Base-by-base conservation (phyloP, 2,888 invertebrate genomes). In the Marasmarcha lunaedactyla region DNA sequence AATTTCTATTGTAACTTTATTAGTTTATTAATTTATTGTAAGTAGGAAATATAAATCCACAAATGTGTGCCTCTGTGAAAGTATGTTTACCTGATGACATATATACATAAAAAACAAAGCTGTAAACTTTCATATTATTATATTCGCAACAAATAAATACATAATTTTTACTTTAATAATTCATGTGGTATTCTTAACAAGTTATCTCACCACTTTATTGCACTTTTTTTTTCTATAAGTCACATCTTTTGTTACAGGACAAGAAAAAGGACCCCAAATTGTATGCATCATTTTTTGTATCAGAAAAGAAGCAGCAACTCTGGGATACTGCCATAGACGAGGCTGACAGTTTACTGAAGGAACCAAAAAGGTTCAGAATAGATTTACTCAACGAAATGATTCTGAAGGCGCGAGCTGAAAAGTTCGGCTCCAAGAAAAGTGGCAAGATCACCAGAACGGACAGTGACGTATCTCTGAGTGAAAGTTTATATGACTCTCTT, bases 291-390 rank as follows among this genome's bases (percentile, higher is more conserved):
- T 87, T 83, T 50, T 66, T 78, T 35, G 63, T 88, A 12, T 84
- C 85, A n/a, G 78, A 85, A 33, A 72, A 84, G 46, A 77, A 86
- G 46, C 72, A 79, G 49, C 54, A 71, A 2, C 85, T 86, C 40
- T 95, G 95, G 94, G 79, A 86, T 26, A 71, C 84, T 35, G 93
- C 94, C 0, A 87, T 94, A 0, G 79, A 85, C n/a, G 93, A 94
- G 72, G 93, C 93, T 0, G 89, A 90, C 53, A 76, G 74, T 38
- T 76, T 94, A 5, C 65, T 87, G 2, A 58, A 73, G 9, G 81
- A 87, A 56, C 79, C 86, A 10, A 74, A 85, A 42, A 65, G 85
- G 33, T 69, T 88, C n/a, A 83, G 90, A 45, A 73, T 88, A 34
- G 78, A 86, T 34, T 71, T 79, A 41, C 84, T 88, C 42, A 59